Base-by-base conservation (phyloP, 2,888 invertebrate genomes). In the Mythimna lalbum region DNA sequence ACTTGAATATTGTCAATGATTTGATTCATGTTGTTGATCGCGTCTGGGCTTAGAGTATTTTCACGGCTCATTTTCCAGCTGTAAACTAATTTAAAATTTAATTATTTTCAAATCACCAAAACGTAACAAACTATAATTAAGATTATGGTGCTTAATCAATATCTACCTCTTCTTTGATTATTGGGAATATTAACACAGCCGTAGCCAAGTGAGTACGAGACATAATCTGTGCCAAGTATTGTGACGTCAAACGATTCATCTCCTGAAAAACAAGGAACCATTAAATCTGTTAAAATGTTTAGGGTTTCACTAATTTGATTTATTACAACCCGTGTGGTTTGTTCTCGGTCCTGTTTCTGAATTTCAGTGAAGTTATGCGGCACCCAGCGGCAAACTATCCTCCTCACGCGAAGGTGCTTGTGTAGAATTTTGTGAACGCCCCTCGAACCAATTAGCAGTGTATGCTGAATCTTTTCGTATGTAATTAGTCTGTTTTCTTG, bases 171-270 rank as follows among this genome's bases (percentile, higher is more conserved):
- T 64, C 85, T 81, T 62, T 81, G 80, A 17, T 76, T 60, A 33
- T 17, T 36, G 19, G 43, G 57, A 9, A 96, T 87, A 81, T 96
- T 94, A 0, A 88, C 89, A 84, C 97, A 97, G 43, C 97, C 96
- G 94, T 97, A 97, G 1, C 96, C 96, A 0, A 97, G 95, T 2
- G 97, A 92, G 80, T 96, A 97, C 52, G 93, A 91, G 0, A 90
- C 90, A 85, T 97, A 97, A 88, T 97, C 97, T 0, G 97, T 97
- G 57, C 94, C 88, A 31, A 90, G 81, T 23, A 91, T 73, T 82
- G 84, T 88, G n/a, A 88, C 84, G 14, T 89, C 84, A 12, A 80
- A 77, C 2, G 62, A 36, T 17, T 62, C 63, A 4, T 55, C 27
- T 19, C 63, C 88, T 88, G 66, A 33, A 84, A 86, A 64, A 63